These are phyloP conservation scores for Falcunculus frontatus DNA, from an alignment of 2,113 vertebrate species.

Conservation along the genomic window DNA sequence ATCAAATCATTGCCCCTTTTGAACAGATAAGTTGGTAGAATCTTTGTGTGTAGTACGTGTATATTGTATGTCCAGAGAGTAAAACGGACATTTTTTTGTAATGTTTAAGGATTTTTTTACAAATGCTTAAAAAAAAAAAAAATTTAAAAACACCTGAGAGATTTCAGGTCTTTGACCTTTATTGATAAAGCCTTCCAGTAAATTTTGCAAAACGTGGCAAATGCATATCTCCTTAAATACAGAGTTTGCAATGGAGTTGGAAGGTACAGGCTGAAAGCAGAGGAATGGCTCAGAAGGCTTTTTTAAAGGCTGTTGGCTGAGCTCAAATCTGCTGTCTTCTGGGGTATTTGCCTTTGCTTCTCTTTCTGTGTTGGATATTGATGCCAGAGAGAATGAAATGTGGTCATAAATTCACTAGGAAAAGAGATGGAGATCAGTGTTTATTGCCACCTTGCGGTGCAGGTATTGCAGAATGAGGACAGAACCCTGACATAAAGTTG, in stretches of 20 bases:
- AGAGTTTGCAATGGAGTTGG: neutral
- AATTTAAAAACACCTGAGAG: too few species aligned
- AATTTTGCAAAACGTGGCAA: neutral
- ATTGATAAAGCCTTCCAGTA: neutral
- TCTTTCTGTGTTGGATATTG: neutral
- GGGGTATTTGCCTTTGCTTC: neutral
- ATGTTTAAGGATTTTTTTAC: neutral
- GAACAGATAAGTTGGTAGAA: neutral
- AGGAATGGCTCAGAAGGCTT: neutral
- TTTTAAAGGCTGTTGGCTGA: neutral
- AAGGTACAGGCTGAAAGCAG: neutral
- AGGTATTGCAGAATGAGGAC: neutral
- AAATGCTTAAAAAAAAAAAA: neutral
- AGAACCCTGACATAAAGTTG: neutral
- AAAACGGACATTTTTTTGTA: neutral
- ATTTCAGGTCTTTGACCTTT: neutral
- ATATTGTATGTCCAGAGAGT: neutral
- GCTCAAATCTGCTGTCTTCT: constrained; percentile 19
- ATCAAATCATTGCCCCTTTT: neutral
- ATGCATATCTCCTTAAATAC: neutral
- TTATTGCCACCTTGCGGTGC: neutral
- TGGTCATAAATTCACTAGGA: neutral
- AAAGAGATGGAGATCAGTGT: neutral
- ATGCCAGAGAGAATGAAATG: neutral
- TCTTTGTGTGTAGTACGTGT: neutral